Evolutionary conservation across 2,888 invertebrate species (phyloP).

Genomic region (Cephalotes varians): DNA sequence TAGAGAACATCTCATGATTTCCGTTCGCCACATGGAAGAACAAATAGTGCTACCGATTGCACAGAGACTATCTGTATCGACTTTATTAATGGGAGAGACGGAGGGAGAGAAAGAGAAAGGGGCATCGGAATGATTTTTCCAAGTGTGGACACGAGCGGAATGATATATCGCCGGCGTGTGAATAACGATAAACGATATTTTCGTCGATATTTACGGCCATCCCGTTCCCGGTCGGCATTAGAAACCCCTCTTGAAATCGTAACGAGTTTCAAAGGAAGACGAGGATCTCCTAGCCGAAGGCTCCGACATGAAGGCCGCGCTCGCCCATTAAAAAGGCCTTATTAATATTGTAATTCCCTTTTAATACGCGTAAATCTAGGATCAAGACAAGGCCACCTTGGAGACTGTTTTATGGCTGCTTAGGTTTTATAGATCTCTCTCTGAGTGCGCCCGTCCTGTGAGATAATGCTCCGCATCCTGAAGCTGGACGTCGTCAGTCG

Average conservation of each 20-base stretch:
- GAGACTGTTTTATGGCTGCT: conserved; percentile 73
- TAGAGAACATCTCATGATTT: neutral
- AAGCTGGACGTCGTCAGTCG: neutral
- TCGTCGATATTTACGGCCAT: conserved; percentile 71
- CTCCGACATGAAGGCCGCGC: conserved; percentile 57
- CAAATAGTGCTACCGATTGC: neutral
- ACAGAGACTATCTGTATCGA: neutral
- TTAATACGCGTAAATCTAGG: conserved; percentile 82
- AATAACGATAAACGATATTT: conserved; percentile 69
- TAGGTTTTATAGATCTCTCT: conserved; percentile 64
- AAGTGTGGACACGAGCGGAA: conserved; percentile 37
- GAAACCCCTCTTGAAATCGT: conserved; percentile 55
- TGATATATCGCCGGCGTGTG: conserved; percentile 57
- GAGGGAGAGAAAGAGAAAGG: neutral
- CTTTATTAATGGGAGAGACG: neutral
- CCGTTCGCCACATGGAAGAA: neutral
- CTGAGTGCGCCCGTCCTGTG: conserved; percentile 29
- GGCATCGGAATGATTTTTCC: conserved; percentile 29
- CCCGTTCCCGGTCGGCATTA: conserved; percentile 27
- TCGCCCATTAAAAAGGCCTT: conserved; percentile 77
- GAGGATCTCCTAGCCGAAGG: conserved; percentile 54
- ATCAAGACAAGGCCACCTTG: conserved; percentile 81
- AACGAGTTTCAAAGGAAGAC: conserved; percentile 63
- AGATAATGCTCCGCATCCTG: neutral
- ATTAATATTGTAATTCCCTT: conserved; percentile 82